Base-by-base conservation (phyloP, 2,888 invertebrate genomes). In the Cyrtodaria siliqua region DNA sequence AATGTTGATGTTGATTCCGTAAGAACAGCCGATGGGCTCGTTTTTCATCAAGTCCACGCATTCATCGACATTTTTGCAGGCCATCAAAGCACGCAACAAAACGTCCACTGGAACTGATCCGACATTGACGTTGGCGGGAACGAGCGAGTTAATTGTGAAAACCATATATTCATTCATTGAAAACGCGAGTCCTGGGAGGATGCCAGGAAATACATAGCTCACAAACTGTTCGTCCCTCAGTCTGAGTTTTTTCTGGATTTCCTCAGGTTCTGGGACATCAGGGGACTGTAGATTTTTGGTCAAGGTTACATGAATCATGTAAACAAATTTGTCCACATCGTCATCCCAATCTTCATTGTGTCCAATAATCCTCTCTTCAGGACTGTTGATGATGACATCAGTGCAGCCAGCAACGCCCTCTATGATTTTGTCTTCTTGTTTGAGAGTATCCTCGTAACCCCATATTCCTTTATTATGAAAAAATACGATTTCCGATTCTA, bases 331-430 rank as follows among this genome's bases (percentile, higher is more conserved):
- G 16, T 29, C 47, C 4, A 70, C 70, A 20, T 62, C 70, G n/a
- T 42, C 49, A 12, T 29, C 27, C 70, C 70, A 70, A 44, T 70
- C 70, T 14, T 70, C 70, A 29, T 62, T 70, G 38, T 70, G 70
- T 6, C 62, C 70, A 9, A 70, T 70, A 26, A 62, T 18, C 14
- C 70, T 44, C 18, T 18, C 18, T n/a, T 62, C 26, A n/a, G 47
- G 42, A 16, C 49, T 44, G 38, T 70, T 70, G 1, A 70, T 23
- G 12, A 70, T 47, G 26, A 70, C 33, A 49, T 61, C 70, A 18
- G 70, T 70, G 23, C 70, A 70, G 1, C 70, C 70, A 40, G 61
- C 61, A 6, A 20, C n/a, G 16, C n/a, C n/a, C n/a, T n/a, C n/a
- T n/a, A n/a, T n/a, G n/a, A n/a, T n/a, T n/a, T n/a, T n/a, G n/a